Evolutionary conservation across 1,140 invertebrate species (phyloP), one percentile per base, ranked within the genome.

Genomic region (Drosophila teissieri): DNA sequence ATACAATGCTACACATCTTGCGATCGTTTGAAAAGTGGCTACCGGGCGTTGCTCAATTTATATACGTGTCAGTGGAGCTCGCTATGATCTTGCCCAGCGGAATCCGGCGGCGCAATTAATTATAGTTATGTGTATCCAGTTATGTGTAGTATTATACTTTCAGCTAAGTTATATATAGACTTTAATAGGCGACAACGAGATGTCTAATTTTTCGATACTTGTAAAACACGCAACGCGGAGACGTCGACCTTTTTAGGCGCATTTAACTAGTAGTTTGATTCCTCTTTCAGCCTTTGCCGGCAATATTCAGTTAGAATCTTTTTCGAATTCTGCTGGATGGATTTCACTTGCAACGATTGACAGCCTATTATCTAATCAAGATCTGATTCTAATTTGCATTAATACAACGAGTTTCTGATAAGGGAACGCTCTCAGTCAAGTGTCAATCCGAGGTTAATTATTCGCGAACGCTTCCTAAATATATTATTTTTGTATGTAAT

Each of bases 1-100:
- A 91, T 12, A 49, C 70, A 60, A 91, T 68, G 51, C 69, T 90
- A 52, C 72, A 84, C 83, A 88, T 88, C 40, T 60, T 70, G 58
- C 15, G 56, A 62, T 62, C 65, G 37, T 73, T 74, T 88, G 80
- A 83, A 65, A 65, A 48, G 52, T 56, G 37, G 7, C 6, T 22
- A 45, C 19, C 37, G 17, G 15, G 37, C 12, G 37, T 8, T 15
- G 14, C 48, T 37, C 44, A 48, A 54, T 83, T 83, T 88, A 88
- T 89, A 88, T n/a, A 42, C 17, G 51, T 5, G 36, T 15, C 24
- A 24, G 4, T 24, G 24, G 24, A 4, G 24, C 24, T 24, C 24
- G 6, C 44, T 44, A 10, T 45, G 64, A 57, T 67, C 22, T 61
- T 56, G 42, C 12, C 17, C 10, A 36, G 14, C 19, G 31, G 24